Evolutionary conservation across 2,888 invertebrate species (phyloP).

Genomic region (Amblyjoppa proteus): DNA sequence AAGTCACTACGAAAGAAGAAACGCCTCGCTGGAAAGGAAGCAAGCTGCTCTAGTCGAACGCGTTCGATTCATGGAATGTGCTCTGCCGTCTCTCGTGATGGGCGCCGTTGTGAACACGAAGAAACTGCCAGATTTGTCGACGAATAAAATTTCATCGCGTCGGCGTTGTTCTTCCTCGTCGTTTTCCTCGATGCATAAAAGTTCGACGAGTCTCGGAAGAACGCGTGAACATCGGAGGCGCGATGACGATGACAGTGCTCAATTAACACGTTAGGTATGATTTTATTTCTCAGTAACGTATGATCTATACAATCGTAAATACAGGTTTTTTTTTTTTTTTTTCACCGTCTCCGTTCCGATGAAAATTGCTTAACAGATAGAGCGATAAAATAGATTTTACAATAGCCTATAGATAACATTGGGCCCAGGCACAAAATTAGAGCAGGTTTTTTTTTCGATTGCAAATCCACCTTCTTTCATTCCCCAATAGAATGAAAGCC

Average conservation of each 20-base stretch:
- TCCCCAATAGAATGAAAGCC: conserved; percentile 14
- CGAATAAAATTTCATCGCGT: background rate
- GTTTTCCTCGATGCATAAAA: conserved; percentile 24
- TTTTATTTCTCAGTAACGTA: conserved; percentile 55
- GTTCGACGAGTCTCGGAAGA: background rate
- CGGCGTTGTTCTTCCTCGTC: background rate
- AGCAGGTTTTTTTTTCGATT: conserved; percentile 13
- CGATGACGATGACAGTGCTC: background rate
- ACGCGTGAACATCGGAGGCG: background rate
- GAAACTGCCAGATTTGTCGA: conserved; percentile 28
- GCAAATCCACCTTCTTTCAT: background rate
- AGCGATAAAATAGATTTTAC: conserved; percentile 17
- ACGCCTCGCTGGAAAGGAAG: conserved; percentile 75
- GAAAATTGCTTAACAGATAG: conserved; percentile 16
- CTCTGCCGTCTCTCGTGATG: conserved; percentile 77
- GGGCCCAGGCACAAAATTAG: conserved; percentile 25
- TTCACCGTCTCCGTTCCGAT: conserved; percentile 1
- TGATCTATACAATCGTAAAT: conserved; percentile 57
- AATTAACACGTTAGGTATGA: conserved; percentile 44
- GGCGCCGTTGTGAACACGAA: conserved; percentile 70
- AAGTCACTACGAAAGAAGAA: conserved; percentile 75
- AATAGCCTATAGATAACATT: conserved; percentile 2
- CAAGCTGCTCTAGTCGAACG: conserved; percentile 74
- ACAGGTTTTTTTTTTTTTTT: conserved; percentile 8
- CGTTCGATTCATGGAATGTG: conserved; percentile 78